Evolutionary conservation across 2,888 invertebrate genomes (phyloP), one percentile per base, ranked within the genome.

Genomic region (Plebejus argus): DNA sequence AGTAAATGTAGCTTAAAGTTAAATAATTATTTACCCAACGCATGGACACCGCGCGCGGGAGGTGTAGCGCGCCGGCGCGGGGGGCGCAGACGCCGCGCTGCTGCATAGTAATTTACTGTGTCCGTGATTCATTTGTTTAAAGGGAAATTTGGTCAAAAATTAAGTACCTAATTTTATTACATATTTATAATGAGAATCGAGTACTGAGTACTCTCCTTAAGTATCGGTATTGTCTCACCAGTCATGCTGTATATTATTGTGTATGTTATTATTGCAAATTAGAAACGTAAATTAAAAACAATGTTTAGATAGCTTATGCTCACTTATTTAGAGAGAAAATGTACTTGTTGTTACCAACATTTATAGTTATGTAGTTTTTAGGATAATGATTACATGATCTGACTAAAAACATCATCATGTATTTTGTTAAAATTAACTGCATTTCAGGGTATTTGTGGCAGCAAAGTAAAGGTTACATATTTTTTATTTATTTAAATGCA

Each of bases 401-500:
- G 4, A 61, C 12, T 61, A 61, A 23, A 58, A 61, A 20, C 61
- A 23, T 23, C 61, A 61, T 12, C 20, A 23, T 61, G 20, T 8
- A 61, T 23, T 39, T 61, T 61, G 61, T 23, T 61, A 23, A 23
- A 61, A 20, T 23, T 61, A 61, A 58, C 58, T 20, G 58, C 23
- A 12, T 23, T 61, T 61, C 61, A 61, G 61, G 61, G 61, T 61
- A 10, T 61, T 61, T 23, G 23, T 1, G 10, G 61, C 61, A 61
- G 61, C 61, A 23, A 61, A 23, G 12, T 61, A 61, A 61, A 61
- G 7, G 61, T 12, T 61, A 61, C 23, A 23, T 61, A 61, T 61
- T 61, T 58, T 58, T 58, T n/a, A 58, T 58, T n/a, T 15, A 58
- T 58, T n/a, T 58, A 58, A 58, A 58, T 58, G 58, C n/a, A 58